Evolutionary conservation across 2,113 vertebrate genomes (phyloP).

Genomic region (Oceanodroma tethys): DNA sequence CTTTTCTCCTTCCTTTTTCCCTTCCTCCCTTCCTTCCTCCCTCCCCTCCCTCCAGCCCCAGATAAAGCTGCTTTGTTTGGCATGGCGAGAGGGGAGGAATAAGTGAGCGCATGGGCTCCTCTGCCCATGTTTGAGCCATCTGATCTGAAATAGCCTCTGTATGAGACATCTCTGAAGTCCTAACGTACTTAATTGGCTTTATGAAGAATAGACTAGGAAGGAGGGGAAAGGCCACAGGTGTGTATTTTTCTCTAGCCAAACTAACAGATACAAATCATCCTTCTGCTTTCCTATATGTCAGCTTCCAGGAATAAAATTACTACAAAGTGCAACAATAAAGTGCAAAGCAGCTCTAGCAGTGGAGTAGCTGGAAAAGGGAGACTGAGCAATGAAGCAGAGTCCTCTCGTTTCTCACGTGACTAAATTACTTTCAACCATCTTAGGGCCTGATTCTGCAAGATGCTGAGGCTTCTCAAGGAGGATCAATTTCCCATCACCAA

Average conservation of each 20-base stretch:
- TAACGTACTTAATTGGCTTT: not conserved
- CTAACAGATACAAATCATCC: not conserved
- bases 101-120: not conserved
- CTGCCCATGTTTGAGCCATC: not conserved
- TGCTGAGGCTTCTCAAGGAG: not conserved
- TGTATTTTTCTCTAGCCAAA: not conserved
- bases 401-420: not conserved
- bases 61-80: not conserved
- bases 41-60: not conserved
- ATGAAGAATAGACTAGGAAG: not conserved
- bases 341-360: not conserved
- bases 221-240: not conserved
- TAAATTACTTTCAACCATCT: not conserved
- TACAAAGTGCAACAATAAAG: not conserved
- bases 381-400: not conserved
- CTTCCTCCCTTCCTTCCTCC: not conserved
- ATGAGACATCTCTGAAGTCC: not conserved
- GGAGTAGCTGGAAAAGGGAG: not conserved
- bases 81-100: not conserved
- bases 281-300: not conserved
- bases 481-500: not conserved
- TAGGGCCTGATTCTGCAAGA: not conserved
- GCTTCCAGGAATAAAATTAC: constrained; percentile 23
- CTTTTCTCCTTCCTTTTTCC: not conserved
- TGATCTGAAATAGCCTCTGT: not conserved